A percentile compares a stretch with the other conserved stretches of the same genome.
phyloP scores from a whole-genome alignment of 2,888 invertebrate genomes.

The Orchesellides sinensis region DNA sequence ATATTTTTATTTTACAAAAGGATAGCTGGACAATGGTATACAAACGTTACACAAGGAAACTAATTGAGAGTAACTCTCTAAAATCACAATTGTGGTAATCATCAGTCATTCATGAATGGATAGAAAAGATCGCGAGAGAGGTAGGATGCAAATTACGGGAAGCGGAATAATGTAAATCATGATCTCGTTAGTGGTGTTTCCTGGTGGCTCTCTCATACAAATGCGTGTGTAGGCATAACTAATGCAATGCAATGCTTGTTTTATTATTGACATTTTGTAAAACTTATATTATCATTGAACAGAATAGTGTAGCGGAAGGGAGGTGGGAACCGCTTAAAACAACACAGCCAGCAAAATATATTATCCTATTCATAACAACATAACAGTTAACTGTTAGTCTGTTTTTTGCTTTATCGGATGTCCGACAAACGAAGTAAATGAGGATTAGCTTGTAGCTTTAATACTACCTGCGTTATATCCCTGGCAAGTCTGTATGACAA shows the following conservation, averaged over 20 bases:
- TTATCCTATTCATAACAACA: too few relatives aligned
- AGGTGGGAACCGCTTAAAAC: too few relatives aligned
- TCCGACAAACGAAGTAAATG: too few relatives aligned
- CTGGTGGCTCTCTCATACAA: not conserved
- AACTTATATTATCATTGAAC: constrained; percentile 54
- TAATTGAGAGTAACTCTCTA: not conserved
- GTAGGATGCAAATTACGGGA: constrained; percentile 9
- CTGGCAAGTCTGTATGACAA: too few relatives aligned
- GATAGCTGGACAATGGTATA: too few relatives aligned
- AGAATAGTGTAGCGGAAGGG: constrained; percentile 36
- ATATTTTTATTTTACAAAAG: too few relatives aligned
- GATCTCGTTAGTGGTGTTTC: constrained; percentile 37
- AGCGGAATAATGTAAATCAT: constrained; percentile 1
- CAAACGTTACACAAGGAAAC: too few relatives aligned
- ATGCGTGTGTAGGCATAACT: not conserved
- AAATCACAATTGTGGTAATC: not conserved
- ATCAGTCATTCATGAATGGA: not conserved
- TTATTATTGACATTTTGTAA: constrained; percentile 23
- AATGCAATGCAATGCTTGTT: not conserved
- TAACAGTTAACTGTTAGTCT: too few relatives aligned
- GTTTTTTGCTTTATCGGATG: too few relatives aligned
- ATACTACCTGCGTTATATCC: too few relatives aligned
- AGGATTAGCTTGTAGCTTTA: not conserved
- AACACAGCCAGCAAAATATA: too few relatives aligned
- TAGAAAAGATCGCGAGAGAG: not conserved